Base-by-base conservation (phyloP, 2,113 vertebrate species). In the Cnemophilus loriae region DNA sequence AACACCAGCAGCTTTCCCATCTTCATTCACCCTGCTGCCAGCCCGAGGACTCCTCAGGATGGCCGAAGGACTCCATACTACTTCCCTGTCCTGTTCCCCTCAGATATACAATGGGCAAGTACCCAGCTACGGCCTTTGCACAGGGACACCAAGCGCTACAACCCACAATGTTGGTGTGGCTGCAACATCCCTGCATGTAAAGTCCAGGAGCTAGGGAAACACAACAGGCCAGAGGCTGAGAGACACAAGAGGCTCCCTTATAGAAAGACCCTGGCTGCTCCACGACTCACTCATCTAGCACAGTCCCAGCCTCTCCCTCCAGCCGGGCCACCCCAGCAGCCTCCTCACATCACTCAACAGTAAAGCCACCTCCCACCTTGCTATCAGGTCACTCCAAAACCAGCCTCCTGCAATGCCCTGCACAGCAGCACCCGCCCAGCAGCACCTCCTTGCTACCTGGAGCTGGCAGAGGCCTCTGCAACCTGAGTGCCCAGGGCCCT, bases 151-250 rank as follows among this genome's bases (percentile, higher is more conserved):
- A 26, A 60, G 11, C 0, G 0, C 35, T 21, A 60, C 52, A 50
- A 30, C 33, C 39, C 49, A 46, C 46, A 23, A 2, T 0, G 8
- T n/a, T 10, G 37, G n/a, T 1, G 3, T 4, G 22, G 22, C 59
- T 69, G 41, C 28, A 47, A 61, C 53, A 91, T 20, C 32, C 16
- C 37, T 33, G 44, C 39, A 37, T 2, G 32, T 42, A 21, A 71
- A 56, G 77, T 11, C 41, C 63, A 83, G 61, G 11, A 87, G 24
- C 20, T 6, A 77, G 23, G 52, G 47, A 73, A 92, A 74, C 42
- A 41, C 57, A 53, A 69, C 22, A 68, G 35, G 53, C n/a, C 28
- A 55, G 37, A 65, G 23, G 17, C 26, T 1, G 3, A 61, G 18
- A 88, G 57, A n/a, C 13, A 3, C 4, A 28, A 68, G 56, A n/a